Conservation (phyloP, 1,140 invertebrate genomes). For the Drosophila fuyamai region DNA sequence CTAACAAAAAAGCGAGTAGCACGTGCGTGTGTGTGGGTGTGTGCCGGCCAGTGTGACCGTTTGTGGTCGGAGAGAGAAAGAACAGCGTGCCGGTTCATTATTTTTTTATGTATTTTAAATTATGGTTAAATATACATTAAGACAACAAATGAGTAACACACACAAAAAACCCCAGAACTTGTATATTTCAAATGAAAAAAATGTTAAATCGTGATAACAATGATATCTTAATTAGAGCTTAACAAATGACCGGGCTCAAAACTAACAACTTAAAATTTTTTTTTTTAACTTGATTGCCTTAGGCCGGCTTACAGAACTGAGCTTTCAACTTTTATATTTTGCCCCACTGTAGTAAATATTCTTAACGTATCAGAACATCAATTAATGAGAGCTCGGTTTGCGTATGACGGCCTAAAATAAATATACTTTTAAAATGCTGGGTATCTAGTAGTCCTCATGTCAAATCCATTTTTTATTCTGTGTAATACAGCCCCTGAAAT, state of each 20-base stretch:
- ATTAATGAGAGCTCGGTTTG: too few species aligned
- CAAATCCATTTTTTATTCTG: not conserved
- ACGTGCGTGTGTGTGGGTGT: constrained; percentile 10
- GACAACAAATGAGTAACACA: not conserved
- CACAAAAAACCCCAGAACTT: not conserved
- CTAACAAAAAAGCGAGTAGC: constrained; percentile 9
- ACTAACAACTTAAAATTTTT: not conserved
- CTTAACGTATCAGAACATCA: too few species aligned
- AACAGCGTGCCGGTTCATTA: constrained; percentile 14
- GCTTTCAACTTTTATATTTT: too few species aligned
- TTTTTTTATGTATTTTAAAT: constrained; percentile 4
- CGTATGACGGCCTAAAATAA: too few species aligned
- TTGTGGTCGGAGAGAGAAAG: constrained; percentile 39
- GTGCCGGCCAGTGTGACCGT: constrained; percentile 62
- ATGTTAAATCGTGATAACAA: too few species aligned
- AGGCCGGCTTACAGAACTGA: too few species aligned
- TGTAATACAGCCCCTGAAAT: constrained; percentile 5
- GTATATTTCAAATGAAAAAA: not conserved
- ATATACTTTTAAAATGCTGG: too few species aligned
- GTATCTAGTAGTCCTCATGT: not conserved
- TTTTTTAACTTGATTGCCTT: not conserved
- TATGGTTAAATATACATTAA: not conserved
- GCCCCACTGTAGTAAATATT: too few species aligned
- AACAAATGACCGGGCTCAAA: not conserved
- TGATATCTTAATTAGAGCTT: too few species aligned